Evolutionary conservation across 2,888 invertebrate genomes (phyloP).

Genomic region (Tinea pellionella): DNA sequence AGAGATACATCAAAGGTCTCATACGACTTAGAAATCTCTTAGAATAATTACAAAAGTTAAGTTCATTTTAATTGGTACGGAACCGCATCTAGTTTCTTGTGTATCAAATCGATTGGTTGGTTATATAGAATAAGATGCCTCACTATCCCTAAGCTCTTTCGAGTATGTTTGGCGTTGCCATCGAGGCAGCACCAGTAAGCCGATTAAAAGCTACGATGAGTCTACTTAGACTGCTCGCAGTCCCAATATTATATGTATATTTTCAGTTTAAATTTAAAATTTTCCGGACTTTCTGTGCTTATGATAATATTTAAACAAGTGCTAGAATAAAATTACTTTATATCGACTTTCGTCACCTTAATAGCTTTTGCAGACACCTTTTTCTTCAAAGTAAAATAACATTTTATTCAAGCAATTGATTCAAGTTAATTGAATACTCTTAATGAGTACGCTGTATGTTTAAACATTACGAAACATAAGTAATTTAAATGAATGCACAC

Average conservation of each 20-base stretch:
- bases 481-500: no score
- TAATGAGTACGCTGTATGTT: no score
- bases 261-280: not conserved
- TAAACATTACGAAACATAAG: no score
- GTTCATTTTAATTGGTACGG: not conserved
- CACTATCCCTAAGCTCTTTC: not conserved
- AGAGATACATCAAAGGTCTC: not conserved
- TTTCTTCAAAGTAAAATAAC: not conserved
- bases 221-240: not conserved
- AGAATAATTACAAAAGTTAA: not conserved
- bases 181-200: constrained; percentile 44
- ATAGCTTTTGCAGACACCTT: not conserved
- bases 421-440: no score
- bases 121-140: not conserved
- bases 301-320: constrained; percentile 5
- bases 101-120: no score
- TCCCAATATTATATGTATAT: not conserved
- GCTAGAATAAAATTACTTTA: not conserved
- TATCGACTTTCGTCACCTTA: not conserved
- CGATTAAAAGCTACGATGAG: constrained; percentile 45
- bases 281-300: not conserved
- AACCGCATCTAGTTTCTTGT: not conserved
- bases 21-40: not conserved
- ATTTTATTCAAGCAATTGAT: not conserved
- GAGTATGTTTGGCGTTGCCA: constrained; percentile 27